Conservation (phyloP, 2,888 invertebrate species). For the Amiota mariae region DNA sequence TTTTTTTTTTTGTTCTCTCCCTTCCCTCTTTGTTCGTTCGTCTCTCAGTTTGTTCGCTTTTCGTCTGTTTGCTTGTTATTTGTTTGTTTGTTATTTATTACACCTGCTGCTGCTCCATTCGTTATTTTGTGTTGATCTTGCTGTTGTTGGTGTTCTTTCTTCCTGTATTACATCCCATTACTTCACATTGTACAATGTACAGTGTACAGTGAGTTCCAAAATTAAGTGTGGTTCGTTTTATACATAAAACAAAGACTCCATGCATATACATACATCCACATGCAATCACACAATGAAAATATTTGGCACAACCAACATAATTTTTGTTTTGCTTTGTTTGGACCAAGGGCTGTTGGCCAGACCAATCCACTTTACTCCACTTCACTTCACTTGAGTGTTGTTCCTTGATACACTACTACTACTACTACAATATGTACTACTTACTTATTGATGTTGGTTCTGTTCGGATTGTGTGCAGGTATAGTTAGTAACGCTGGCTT, state of each 20-base stretch:
- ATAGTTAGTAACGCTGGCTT: constrained; percentile 24
- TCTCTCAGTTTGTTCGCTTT: constrained; percentile 30
- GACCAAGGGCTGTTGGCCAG: no score
- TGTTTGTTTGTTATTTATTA: constrained; percentile 60
- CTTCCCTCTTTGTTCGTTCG: neutral
- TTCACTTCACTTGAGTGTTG: no score
- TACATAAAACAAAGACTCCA: no score
- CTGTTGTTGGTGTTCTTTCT: constrained; percentile 48
- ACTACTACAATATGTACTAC: neutral
- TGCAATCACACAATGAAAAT: no score
- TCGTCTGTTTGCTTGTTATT: constrained; percentile 38
- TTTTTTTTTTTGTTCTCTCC: constrained; percentile 8
- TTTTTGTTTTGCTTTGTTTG: no score
- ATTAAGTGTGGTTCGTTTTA: no score
- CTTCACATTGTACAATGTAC: no score
- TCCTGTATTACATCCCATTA: constrained; percentile 40
- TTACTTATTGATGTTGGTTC: constrained; percentile 26
- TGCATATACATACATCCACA: no score
- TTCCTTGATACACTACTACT: no score
- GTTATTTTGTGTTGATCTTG: constrained; percentile 20
- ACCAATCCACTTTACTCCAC: no score
- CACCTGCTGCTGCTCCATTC: constrained; percentile 52
- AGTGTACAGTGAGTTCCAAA: no score
- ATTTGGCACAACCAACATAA: no score
- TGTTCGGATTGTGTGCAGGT: constrained; percentile 34